Base-by-base conservation (phyloP, 2,888 invertebrate species). In the Trichogramma evanescens region DNA sequence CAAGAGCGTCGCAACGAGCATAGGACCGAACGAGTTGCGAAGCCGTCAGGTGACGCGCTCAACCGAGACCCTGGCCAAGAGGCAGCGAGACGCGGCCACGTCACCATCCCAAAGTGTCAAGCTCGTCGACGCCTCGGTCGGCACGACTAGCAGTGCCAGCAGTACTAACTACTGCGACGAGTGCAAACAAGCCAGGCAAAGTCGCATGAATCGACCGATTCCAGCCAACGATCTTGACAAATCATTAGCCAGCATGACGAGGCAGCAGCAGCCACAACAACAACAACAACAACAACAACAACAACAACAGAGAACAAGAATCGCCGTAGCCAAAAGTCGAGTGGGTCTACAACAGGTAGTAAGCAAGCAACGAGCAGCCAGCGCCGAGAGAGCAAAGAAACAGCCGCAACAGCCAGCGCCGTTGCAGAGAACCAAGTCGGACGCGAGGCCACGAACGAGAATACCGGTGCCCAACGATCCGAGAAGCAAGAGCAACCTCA, bases 141-240 rank as follows among this genome's bases (percentile, higher is more conserved):
- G 67, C 1, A 80, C 81, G 55, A 80, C 82, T 50, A 78, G 79
- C 0, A 80, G 81, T 42, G 77, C 81, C 9, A 79, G 81, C 66
- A 79, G 81, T 48, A 81, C 80, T 40, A 82, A 82, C 66, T 82
- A 82, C 66, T 85, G 84, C 77, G 84, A 85, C 71, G 83, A 84
- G 63, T 85, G 84, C 70, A 83, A 83, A 69, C 82, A 82, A 67
- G 81, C 80, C 46, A 83, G 83, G 8, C 82, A 81, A 62, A 78
- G 26, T 13, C 10, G 26, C 10, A 26, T 26, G 2, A 26, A 26
- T 26, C 26, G 26, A 26, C 26, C 26, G 26, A 2, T 26, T 26
- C 26, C 26, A 26, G 26, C 26, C 26, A 26, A 26, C 26, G 26
- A 26, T 26, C 26, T 26, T 26, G 26, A 26, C 3, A 26, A 26